Evolutionary conservation across 2,113 vertebrate genomes (phyloP), one percentile per base, ranked within the genome.

Genomic region (Lutjanus erythropterus): DNA sequence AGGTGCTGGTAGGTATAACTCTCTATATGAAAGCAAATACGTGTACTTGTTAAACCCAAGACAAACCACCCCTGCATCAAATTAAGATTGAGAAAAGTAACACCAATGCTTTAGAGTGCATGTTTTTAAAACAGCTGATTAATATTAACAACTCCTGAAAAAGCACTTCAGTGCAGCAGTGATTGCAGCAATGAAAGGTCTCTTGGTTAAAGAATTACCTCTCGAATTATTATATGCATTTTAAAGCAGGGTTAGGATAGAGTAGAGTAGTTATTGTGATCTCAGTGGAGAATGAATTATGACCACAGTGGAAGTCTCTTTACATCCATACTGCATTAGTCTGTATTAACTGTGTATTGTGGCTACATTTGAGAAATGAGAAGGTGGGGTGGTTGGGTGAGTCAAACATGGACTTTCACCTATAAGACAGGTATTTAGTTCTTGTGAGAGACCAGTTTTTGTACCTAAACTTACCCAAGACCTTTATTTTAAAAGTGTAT

Each of bases 281-380:
- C 41, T 49, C 68, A 67, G 44, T 11, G 19, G 29, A 37, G 11
- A 67, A 46, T 60, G 1, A 60, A 68, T 80, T 65, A 71, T 61
- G 55, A 31, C 0, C 0, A 37, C 19, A 18, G 14, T 3, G 3
- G 35, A 15, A 41, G 42, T 52, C 23, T 55, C 27, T 59, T 52
- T 55, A 47, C 37, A 71, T 31, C 27, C 10, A 66, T 21, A 33
- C 33, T 29, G 21, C 44, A 49, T 23, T n/a, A 29, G 12, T 50
- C 33, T n/a, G 27, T 47, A 2, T 75, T 1, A 18, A 23, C 25
- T 62, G 3, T 64, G 23, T 27, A 19, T 47, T n/a, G 27, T 49
- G 2, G 41, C 9, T 1, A 25, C 27, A 53, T 18, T 47, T 27
- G 6, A 6, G 9, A 75, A 70, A 25, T n/a, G n/a, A n/a, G n/a